Percentiles rank a stretch among this genome's conserved stretches.
phyloP scores from a whole-genome alignment of 1,140 invertebrate species.

The Grapholita molesta region DNA sequence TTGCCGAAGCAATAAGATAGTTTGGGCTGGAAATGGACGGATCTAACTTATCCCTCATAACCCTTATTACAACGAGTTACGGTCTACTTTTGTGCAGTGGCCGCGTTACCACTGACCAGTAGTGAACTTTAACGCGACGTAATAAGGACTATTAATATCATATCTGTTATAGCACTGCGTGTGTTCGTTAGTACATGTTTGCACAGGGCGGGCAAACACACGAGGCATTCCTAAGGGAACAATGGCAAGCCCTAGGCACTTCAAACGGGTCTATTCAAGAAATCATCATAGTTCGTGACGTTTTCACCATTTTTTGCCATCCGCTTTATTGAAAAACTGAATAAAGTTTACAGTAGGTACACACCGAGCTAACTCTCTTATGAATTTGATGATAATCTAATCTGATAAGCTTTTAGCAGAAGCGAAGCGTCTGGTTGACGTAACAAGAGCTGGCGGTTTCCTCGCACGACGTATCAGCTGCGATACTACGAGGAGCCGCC shows the following conservation, averaged over 20 bases:
- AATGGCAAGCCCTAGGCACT: not conserved
- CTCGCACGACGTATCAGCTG: too few species aligned
- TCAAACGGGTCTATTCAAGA: not conserved
- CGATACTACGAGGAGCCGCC: too few species aligned
- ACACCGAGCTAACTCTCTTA: too few species aligned
- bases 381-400: too few species aligned
- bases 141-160: too few species aligned
- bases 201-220: slow-evolving; percentile 6
- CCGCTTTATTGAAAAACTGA: not conserved
- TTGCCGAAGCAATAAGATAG: slow-evolving; percentile 2
- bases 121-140: not conserved
- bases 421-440: too few species aligned
- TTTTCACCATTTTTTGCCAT: not conserved
- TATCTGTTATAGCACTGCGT: not conserved
- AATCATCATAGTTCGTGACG: not conserved
- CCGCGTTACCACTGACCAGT: not conserved
- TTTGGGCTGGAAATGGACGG: not conserved
- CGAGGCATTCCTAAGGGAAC: not conserved
- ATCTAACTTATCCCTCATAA: not conserved
- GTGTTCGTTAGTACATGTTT: not conserved
- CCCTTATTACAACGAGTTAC: not conserved
- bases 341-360: not conserved
- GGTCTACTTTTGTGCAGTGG: not conserved
- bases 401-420: too few species aligned
- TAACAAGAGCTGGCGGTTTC: too few species aligned